Evolutionary conservation across 2,888 invertebrate species (phyloP).

Genomic region (Acronicta psi): DNA sequence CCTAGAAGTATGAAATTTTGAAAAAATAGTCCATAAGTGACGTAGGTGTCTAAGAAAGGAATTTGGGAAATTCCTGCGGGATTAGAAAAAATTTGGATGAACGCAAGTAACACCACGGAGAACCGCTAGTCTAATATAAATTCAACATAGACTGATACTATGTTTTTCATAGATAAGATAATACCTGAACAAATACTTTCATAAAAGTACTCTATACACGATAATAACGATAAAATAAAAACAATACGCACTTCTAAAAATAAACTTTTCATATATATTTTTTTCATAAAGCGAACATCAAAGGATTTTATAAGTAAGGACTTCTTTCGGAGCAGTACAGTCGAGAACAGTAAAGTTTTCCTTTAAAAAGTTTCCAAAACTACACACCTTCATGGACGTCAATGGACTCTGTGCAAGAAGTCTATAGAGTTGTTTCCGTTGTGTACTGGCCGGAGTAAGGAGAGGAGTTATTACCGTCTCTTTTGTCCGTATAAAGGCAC

Average conservation of each 20-base stretch:
- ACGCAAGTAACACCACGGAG: no score
- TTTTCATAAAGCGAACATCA: slow-evolving; percentile 39
- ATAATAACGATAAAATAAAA: slow-evolving; percentile 6
- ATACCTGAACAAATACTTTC: not conserved
- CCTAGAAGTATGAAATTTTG: no score
- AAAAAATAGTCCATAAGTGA: no score
- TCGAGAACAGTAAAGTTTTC: slow-evolving; percentile 68
- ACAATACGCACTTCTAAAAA: slow-evolving; percentile 13
- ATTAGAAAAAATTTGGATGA: no score
- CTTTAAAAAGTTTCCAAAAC: slow-evolving; percentile 76
- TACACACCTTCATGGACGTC: slow-evolving; percentile 78
- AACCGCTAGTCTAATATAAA: no score
- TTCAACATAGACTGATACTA: no score
- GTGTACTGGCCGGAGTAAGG: slow-evolving; percentile 63
- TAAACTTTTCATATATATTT: slow-evolving; percentile 8
- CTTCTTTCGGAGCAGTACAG: slow-evolving; percentile 34
- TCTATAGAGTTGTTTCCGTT: slow-evolving; percentile 77
- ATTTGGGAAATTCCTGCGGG: no score
- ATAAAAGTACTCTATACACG: not conserved
- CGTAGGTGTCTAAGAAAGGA: no score
- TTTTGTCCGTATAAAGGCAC: slow-evolving; percentile 80
- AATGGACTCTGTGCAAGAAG: slow-evolving; percentile 76
- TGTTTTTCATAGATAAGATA: slow-evolving; percentile 24
- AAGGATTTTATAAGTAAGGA: slow-evolving; percentile 41
- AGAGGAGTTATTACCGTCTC: slow-evolving; percentile 78